Percentiles rank a stretch among this genome's conserved stretches.
Evolutionary conservation across 2,113 vertebrate genomes (phyloP).

Genomic region (Tyrannus savana): DNA sequence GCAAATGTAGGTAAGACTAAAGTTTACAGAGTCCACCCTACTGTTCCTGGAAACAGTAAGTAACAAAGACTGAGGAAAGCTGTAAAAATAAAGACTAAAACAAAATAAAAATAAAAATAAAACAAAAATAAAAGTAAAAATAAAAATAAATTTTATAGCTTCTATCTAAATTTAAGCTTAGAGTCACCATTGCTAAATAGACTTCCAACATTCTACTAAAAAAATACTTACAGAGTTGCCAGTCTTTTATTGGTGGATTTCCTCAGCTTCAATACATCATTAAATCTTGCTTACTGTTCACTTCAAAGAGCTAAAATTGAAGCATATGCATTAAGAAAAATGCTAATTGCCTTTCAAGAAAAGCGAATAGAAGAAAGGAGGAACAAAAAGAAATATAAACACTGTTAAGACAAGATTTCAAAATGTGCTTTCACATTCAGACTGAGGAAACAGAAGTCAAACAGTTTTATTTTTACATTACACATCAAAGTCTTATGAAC

Average conservation of each 20-base stretch:
- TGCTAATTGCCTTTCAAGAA: not conserved
- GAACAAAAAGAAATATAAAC: not conserved
- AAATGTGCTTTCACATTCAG: not conserved
- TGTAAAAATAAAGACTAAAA: not conserved
- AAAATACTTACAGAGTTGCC: not conserved
- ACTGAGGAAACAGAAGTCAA: not conserved
- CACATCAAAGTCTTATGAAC: not conserved
- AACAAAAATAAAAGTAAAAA: not conserved
- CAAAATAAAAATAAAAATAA: not conserved
- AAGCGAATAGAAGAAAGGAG: not conserved
- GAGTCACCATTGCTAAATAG: not conserved
- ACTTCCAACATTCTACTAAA: not conserved
- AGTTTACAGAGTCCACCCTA: not conserved
- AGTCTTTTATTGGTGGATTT: not conserved
- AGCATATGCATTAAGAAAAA: not conserved
- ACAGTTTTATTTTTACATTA: not conserved
- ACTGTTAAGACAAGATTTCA: not conserved
- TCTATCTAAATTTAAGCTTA: not conserved
- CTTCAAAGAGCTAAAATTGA: not conserved
- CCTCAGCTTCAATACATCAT: not conserved
- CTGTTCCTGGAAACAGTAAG: not conserved
- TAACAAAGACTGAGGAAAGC: not conserved
- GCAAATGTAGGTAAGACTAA: not conserved
- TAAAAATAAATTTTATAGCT: not conserved
- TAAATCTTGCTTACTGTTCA: not conserved